Conservation (phyloP, 2,888 invertebrate species). For the Piscicola geometra region DNA sequence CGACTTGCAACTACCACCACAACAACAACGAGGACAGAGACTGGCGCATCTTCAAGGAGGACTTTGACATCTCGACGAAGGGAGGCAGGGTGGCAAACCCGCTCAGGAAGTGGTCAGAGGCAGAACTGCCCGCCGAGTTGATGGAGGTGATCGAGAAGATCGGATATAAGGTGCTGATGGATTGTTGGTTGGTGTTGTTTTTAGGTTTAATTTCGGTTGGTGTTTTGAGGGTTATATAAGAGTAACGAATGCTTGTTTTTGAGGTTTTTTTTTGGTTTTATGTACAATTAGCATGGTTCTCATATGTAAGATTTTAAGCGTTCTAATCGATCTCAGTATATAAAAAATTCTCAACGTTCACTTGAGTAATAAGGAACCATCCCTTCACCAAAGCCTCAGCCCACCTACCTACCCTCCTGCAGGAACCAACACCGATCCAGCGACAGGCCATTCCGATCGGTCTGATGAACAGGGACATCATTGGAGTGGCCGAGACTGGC, state of each 20-base stretch:
- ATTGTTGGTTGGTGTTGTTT: neutral
- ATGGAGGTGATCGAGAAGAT: conserved; percentile 88
- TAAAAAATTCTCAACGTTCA: too few species aligned
- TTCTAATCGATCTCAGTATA: too few species aligned
- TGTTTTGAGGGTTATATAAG: neutral
- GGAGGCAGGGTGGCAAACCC: conserved; percentile 95
- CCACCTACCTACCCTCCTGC: neutral
- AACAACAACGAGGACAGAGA: conserved; percentile 59
- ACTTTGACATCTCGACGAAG: conserved; percentile 96
- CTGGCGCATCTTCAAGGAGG: conserved; percentile 98
- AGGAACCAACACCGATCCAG: conserved; percentile 96
- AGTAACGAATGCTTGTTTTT: too few species aligned
- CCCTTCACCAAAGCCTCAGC: too few species aligned
- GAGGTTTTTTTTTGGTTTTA: too few species aligned
- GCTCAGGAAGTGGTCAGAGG: conserved; percentile 89
- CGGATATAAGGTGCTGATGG: conserved; percentile 77
- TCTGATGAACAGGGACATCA: conserved; percentile 71
- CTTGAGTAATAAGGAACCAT: too few species aligned
- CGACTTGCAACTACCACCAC: too few species aligned
- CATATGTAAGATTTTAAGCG: too few species aligned
- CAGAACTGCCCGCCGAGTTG: conserved; percentile 76
- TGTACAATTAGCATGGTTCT: neutral
- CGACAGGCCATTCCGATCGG: conserved; percentile 98
- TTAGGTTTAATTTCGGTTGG: neutral
- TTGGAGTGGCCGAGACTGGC: conserved; percentile 98